phyloP scores from a whole-genome alignment of 2,113 vertebrate genomes.

The Pelusios castaneus region DNA sequence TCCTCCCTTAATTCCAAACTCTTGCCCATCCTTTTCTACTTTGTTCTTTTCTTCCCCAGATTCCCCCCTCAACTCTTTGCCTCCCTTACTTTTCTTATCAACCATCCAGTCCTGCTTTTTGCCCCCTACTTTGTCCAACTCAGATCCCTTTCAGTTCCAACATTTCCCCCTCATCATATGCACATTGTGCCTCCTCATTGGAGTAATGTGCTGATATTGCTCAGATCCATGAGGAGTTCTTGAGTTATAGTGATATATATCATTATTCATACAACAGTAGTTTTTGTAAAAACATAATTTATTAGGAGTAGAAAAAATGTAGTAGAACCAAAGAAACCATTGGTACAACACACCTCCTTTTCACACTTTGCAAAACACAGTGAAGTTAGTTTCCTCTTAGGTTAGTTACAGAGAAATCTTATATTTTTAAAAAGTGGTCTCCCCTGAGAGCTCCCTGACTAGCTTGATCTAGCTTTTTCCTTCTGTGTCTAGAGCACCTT shows the following conservation, averaged over 20 bases:
- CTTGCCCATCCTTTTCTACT: no score
- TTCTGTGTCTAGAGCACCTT: background rate
- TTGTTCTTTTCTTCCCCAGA: no score
- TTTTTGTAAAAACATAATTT: background rate
- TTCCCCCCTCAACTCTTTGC: no score
- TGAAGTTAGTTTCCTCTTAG: background rate
- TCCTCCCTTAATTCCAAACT: no score
- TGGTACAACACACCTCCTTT: background rate
- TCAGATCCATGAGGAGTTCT: background rate
- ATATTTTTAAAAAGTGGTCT: background rate
- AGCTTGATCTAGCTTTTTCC: background rate
- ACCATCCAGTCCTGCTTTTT: background rate
- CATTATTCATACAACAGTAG: background rate
- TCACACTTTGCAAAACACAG: background rate
- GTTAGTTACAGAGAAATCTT: background rate
- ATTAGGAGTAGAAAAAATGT: background rate
- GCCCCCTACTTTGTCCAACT: background rate
- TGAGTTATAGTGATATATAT: background rate
- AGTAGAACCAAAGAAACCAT: rapidly evolving
- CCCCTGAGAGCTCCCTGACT: background rate
- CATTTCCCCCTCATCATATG: background rate
- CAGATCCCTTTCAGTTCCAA: no score
- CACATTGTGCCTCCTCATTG: background rate
- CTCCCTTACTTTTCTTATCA: no score
- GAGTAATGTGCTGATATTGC: background rate